Evolutionary conservation across 2,797 vertebrate genomes (phyloP), one percentile per base, ranked within the genome.

Genomic region (Tiaroga cobitis): DNA sequence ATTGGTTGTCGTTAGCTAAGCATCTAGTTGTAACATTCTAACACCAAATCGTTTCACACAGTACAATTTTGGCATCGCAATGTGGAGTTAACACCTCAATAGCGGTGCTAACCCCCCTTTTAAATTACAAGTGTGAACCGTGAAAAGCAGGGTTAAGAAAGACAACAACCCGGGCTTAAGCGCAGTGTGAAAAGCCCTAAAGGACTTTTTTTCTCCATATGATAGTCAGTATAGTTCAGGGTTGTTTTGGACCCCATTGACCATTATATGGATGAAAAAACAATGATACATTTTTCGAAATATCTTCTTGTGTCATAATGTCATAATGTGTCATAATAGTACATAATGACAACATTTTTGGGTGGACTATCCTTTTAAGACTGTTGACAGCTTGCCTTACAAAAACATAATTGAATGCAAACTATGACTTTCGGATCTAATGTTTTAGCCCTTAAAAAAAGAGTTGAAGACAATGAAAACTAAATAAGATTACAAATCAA

Each of bases 401-500:
- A 68, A 67, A 82, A 67, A 41, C 41, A 54, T 32, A 49, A 56
- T 13, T 63, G 82, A 80, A 37, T 37, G 37, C 37, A 37, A 37
- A 43, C 18, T 29, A 29, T 89, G 88, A 73, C 88, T 81, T 87
- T 84, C 13, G 19, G 32, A 19, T 83, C 81, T 26, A 21, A 76
- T 84, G 5, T 80, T 61, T 65, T 77, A 74, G 34, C 61, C 78
- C 79, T 83, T 51, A 65, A 81, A 79, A 41, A 34, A 56, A 34
- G 67, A 34, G 67, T 68, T 70, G 43, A 80, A 84, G 85, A 86
- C 43, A 32, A 82, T 73, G 54, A 82, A 70, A 85, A 70, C 61
- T 63, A 49, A 73, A 67, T 67, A 82, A 84, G 81, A 89, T 75
- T 85, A 80, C 67, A 41, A 90, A 89, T 90, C 89, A 88, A 88